A percentile compares a stretch with the other conserved stretches of the same genome.
These are phyloP conservation scores for Gymnocephalus cernua DNA, from an alignment of 2,113 vertebrate species.

Conservation along the genomic window DNA sequence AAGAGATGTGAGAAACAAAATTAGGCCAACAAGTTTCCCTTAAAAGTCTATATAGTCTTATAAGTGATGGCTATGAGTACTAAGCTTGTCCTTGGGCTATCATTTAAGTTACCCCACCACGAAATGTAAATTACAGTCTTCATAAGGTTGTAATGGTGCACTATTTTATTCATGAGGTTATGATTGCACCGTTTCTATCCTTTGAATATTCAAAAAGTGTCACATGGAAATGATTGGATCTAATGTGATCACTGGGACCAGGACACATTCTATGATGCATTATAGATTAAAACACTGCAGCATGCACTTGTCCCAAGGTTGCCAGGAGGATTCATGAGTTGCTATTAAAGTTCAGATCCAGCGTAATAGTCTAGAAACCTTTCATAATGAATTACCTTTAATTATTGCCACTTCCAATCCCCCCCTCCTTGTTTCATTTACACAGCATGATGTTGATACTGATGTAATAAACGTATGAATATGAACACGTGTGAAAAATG, in stretches of 20 bases:
- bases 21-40: constrained; percentile 57
- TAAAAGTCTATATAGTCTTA: constrained; percentile 60
- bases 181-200: constrained; percentile 72
- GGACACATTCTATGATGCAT: constrained; percentile 52
- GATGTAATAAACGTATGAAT: constrained; percentile 50
- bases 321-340: constrained; percentile 42
- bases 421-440: constrained; percentile 34
- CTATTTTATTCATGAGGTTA: constrained; percentile 78
- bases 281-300: constrained; percentile 58
- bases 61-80: constrained; percentile 61
- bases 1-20: constrained; percentile 60
- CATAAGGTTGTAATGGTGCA: constrained; percentile 70
- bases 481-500: constrained; percentile 43
- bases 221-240: constrained; percentile 63
- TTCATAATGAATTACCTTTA: constrained; percentile 63
- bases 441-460: constrained; percentile 37
- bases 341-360: constrained; percentile 43
- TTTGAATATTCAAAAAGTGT: constrained; percentile 78
- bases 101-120: constrained; percentile 61
- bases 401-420: constrained; percentile 28
- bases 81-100: constrained; percentile 60
- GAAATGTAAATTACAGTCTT: constrained; percentile 74
- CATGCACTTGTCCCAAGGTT: constrained; percentile 13
- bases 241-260: constrained; percentile 60
- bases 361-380: constrained; percentile 26